These are phyloP conservation scores for Phragmatobia fuliginosa DNA, from an alignment of 2,888 invertebrate genomes.

Conservation along the genomic window DNA sequence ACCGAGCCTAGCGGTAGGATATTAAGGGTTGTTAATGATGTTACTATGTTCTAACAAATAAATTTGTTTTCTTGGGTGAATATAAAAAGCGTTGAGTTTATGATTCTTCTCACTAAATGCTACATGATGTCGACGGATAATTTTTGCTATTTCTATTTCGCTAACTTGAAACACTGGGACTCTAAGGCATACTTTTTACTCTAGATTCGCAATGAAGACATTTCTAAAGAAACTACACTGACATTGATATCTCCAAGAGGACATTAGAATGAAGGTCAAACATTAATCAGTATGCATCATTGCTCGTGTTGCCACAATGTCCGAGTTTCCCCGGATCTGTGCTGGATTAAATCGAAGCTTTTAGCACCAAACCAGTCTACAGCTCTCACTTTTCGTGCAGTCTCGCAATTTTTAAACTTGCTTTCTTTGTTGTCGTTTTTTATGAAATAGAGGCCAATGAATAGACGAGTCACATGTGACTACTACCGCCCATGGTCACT, in stretches of 20 bases:
- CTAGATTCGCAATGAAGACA: slow-evolving; percentile 1
- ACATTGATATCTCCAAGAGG: background rate
- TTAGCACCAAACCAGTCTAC: slow-evolving; percentile 9
- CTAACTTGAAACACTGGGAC: background rate
- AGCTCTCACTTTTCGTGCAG: slow-evolving; percentile 24
- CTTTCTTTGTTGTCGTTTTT: slow-evolving; percentile 1
- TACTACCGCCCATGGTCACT: too few relatives aligned
- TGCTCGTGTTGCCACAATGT: slow-evolving; percentile 9
- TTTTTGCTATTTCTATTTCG: too few relatives aligned
- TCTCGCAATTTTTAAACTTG: slow-evolving; percentile 18
- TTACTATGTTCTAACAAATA: too few relatives aligned
- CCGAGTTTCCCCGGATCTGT: slow-evolving; percentile 22
- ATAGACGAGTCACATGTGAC: too few relatives aligned
- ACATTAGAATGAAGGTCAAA: slow-evolving; percentile 8
- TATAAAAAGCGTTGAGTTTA: background rate
- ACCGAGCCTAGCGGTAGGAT: too few relatives aligned
- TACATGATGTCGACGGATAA: background rate
- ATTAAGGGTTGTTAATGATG: too few relatives aligned
- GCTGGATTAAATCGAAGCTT: slow-evolving; percentile 7
- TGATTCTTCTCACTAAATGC: background rate
- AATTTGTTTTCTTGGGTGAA: too few relatives aligned
- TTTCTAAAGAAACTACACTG: background rate
- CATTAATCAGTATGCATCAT: slow-evolving; percentile 16
- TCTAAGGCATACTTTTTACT: background rate
- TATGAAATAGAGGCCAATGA: background rate